Conservation (phyloP, 2,113 vertebrate genomes). For the Sylvicapra grimmia region DNA sequence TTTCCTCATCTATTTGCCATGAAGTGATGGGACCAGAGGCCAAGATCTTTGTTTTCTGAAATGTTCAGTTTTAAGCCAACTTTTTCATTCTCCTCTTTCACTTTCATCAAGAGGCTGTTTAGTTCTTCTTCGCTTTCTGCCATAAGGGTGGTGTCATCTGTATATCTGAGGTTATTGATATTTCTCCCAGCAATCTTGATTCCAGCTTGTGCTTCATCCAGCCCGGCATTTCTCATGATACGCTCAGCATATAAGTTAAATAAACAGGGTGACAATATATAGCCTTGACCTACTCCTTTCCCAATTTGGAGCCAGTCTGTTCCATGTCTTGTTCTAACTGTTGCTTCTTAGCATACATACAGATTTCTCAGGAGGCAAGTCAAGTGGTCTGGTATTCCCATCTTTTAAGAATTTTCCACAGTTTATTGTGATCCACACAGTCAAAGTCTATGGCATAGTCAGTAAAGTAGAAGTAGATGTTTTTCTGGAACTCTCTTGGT, state of each 20-base stretch:
- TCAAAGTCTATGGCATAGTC: neutral
- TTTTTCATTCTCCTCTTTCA: neutral
- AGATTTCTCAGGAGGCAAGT: neutral
- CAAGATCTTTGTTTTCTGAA: neutral
- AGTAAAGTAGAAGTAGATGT: neutral
- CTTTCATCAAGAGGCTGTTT: neutral
- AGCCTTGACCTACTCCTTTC: neutral
- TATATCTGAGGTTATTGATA: neutral
- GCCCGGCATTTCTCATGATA: neutral
- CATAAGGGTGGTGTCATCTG: neutral
- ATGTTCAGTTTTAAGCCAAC: neutral
- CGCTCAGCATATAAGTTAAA: neutral
- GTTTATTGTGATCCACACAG: neutral
- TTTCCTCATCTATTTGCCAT: neutral
- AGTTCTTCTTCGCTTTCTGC: neutral
- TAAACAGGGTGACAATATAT: neutral
- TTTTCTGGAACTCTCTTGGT: neutral
- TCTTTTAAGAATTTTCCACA: neutral
- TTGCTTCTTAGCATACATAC: neutral
- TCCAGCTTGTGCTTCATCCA: neutral
- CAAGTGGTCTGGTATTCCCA: neutral
- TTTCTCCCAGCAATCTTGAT: neutral
- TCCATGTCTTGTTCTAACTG: neutral
- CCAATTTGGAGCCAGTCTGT: neutral
- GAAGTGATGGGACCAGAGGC: neutral